These are phyloP conservation scores for Tolypeutes matacus DNA, from an alignment of 2,797 vertebrate species.

Conservation along the genomic window DNA sequence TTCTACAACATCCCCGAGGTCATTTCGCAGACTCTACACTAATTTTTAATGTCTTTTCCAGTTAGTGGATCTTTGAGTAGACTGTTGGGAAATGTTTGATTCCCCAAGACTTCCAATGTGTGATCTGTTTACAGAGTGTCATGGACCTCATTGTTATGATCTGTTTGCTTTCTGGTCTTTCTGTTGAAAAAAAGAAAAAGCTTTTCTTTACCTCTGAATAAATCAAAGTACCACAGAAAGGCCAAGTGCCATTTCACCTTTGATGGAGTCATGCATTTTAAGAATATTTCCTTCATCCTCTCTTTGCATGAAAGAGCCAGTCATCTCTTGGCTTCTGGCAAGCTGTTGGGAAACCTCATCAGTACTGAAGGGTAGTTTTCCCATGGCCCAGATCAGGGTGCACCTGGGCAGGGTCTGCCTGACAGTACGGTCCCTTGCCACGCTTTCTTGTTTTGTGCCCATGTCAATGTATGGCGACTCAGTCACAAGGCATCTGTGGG, in stretches of 20 bases:
- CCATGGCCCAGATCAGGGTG: neutral
- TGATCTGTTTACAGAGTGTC: neutral
- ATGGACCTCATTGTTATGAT: neutral
- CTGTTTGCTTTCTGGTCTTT: constrained; percentile 14
- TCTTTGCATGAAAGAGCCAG: neutral
- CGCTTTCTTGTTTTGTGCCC: neutral
- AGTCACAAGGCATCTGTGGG: neutral
- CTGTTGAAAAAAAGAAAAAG: neutral
- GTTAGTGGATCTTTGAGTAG: constrained; percentile 77
- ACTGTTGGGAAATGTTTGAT: constrained; percentile 52
- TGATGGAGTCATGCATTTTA: neutral
- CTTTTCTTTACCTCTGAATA: constrained; percentile 36
- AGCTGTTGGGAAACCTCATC: neutral
- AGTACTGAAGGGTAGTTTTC: neutral
- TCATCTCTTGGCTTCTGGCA: neutral
- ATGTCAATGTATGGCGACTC: neutral
- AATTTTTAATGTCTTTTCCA: neutral
- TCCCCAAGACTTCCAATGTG: neutral
- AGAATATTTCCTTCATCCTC: neutral
- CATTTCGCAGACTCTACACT: neutral
- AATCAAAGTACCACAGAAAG: constrained; percentile 22
- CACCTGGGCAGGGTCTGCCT: neutral
- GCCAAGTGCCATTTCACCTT: neutral
- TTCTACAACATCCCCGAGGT: neutral
- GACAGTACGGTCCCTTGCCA: neutral